These are phyloP conservation scores for Anguilla obscura DNA, from an alignment of 2,797 vertebrate genomes.

Conservation along the genomic window DNA sequence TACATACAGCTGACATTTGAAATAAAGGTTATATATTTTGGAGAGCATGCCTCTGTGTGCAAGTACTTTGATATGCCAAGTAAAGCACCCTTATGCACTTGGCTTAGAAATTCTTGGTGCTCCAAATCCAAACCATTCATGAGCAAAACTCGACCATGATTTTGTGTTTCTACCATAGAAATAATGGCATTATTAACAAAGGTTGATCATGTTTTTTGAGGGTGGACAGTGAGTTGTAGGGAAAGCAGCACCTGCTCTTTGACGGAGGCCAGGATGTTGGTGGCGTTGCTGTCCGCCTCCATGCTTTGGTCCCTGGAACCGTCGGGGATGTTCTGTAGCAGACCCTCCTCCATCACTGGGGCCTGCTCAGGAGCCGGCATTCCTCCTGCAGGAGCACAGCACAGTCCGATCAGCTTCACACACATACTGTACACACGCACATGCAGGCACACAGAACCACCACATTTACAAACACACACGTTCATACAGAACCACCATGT, in stretches of 20 bases:
- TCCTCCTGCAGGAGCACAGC: constrained; percentile 60
- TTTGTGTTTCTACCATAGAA: no score
- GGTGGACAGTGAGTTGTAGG: not conserved
- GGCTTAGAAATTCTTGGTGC: not conserved
- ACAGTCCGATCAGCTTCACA: not conserved
- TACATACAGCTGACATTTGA: not conserved
- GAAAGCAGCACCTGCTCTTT: constrained; percentile 87
- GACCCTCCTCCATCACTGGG: constrained; percentile 71
- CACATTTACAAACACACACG: not conserved
- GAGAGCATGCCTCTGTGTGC: no score
- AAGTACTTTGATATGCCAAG: not conserved
- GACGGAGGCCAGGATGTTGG: constrained; percentile 94
- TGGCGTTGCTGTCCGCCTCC: constrained; percentile 86
- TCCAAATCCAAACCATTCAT: not conserved
- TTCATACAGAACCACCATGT: not conserved
- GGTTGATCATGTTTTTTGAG: not conserved
- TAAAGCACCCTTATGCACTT: not conserved
- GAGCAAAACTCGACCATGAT: no score
- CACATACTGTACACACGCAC: not conserved
- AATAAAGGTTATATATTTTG: no score
- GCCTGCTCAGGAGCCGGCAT: constrained; percentile 80
- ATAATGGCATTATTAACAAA: not conserved
- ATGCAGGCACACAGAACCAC: not conserved
- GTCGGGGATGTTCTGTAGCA: constrained; percentile 65
- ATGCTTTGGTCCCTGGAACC: constrained; percentile 66